Conservation (phyloP, 2,888 invertebrate species). For the Melipona beecheii region DNA sequence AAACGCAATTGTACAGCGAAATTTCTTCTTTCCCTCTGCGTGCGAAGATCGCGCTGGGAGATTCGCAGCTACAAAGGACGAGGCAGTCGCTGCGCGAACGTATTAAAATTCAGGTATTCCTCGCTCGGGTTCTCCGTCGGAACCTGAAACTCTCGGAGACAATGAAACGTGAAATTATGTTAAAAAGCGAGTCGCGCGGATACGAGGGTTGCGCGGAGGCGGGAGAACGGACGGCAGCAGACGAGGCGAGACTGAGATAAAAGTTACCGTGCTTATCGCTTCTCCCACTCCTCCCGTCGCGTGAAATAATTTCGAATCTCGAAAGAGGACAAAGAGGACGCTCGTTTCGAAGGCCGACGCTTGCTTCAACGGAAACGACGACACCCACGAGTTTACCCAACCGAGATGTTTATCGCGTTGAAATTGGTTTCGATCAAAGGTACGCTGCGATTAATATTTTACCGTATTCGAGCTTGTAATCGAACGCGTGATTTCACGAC, state of each 20-base stretch:
- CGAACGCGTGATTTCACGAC: background rate
- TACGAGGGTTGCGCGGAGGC: slow-evolving; percentile 34
- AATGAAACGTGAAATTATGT: slow-evolving; percentile 71
- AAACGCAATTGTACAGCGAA: slow-evolving; percentile 10
- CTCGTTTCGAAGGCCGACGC: background rate
- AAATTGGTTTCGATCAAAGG: background rate
- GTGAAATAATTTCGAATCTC: slow-evolving; percentile 48
- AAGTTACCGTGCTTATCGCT: slow-evolving; percentile 67
- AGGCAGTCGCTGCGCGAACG: slow-evolving; percentile 10
- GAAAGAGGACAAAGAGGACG: slow-evolving; percentile 5
- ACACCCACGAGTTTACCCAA: background rate
- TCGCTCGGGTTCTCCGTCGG: slow-evolving; percentile 36
- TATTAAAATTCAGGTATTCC: slow-evolving; percentile 63
- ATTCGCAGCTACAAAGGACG: slow-evolving; percentile 14
- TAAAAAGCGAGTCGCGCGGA: slow-evolving; percentile 61
- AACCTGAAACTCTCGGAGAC: slow-evolving; percentile 53
- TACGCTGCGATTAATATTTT: background rate
- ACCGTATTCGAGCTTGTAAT: background rate
- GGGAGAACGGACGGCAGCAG: background rate
- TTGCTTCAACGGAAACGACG: background rate
- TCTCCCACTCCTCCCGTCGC: slow-evolving; percentile 14
- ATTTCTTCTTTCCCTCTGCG: slow-evolving; percentile 23
- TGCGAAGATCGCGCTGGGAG: slow-evolving; percentile 23
- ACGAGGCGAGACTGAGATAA: slow-evolving; percentile 46
- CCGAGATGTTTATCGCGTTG: background rate